Conservation (phyloP, 2,888 invertebrate genomes). For the Agrotis puta region DNA sequence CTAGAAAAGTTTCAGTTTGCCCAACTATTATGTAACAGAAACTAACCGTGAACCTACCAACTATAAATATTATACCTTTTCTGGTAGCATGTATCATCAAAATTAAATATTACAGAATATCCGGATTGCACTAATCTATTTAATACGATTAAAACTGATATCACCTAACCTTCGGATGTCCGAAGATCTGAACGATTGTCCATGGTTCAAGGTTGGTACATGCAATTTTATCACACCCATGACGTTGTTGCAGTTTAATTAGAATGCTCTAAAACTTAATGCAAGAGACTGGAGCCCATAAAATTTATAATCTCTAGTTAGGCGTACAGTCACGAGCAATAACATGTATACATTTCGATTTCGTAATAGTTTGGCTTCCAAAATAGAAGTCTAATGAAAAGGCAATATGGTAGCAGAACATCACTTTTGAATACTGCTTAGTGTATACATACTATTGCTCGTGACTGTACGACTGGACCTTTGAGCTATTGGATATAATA, state of each 20-base stretch:
- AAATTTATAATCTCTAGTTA: too few relatives aligned
- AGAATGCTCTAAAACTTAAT: too few relatives aligned
- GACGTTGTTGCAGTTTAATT: neutral
- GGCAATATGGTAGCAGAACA: too few relatives aligned
- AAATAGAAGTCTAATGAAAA: too few relatives aligned
- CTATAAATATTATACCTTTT: neutral
- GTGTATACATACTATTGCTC: too few relatives aligned
- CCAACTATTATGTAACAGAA: neutral
- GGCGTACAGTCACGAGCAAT: too few relatives aligned
- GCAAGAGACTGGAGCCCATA: too few relatives aligned
- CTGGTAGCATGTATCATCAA: neutral
- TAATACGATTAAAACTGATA: neutral
- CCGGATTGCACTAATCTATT: neutral
- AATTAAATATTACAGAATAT: neutral
- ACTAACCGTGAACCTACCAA: neutral
- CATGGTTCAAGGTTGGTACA: constrained; percentile 20
- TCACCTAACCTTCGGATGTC: constrained; percentile 22
- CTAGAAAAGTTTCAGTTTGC: neutral
- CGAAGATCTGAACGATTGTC: constrained; percentile 20
- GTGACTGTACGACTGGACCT: too few relatives aligned
- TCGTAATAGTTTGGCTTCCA: too few relatives aligned
- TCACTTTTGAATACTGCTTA: too few relatives aligned
- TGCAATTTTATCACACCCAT: neutral
- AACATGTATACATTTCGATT: too few relatives aligned
- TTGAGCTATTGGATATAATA: too few relatives aligned